Base-by-base conservation (phyloP, 2,888 invertebrate genomes). In the Torymus tubicola region DNA sequence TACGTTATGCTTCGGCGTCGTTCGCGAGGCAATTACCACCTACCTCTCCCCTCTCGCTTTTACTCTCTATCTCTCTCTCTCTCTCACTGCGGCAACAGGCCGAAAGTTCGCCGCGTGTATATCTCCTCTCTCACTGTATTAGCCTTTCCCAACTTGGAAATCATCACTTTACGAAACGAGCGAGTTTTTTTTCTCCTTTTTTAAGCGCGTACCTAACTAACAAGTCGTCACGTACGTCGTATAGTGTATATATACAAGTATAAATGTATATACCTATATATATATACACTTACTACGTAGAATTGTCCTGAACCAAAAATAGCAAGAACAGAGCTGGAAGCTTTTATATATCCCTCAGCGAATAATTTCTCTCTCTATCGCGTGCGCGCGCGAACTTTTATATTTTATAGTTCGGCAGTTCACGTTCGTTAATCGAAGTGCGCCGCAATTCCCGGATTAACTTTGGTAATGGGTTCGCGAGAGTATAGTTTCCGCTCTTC, bases 101-200 rank as follows among this genome's bases (percentile, higher is more conserved):
- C 78, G 78, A 81, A 78, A 81, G 81, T 81, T 78, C 64, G 57
- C 68, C 42, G 31, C 31, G 42, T 42, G 42, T 21, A 21, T 21
- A 21, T 42, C 50, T 67, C 69, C n/a, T 64, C 68, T 58, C 42
- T 64, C 68, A 53, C 42, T 18, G 14, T 67, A 14, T 21, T 60
- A 31, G 74, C 65, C 67, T 71, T 71, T 75, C 74, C 57, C 74
- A 61, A 78, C 78, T 70, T 73, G 64, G 14, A 72, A 72, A 75
- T 74, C 74, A 69, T 78, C 74, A 70, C 42, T 78, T 78, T 75
- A 67, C 75, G 57, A 75, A 81, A 81, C 75, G 70, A 58, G 42
- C 52, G 14, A 24, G 57, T 52, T n/a, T 55, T 16, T 13, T 13
- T 31, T 53, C 55, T 18, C 16, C n/a, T 21, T 57, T 57, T 69